Evolutionary conservation across 2,113 vertebrate species (phyloP).

Genomic region (Oreochromis niloticus): DNA sequence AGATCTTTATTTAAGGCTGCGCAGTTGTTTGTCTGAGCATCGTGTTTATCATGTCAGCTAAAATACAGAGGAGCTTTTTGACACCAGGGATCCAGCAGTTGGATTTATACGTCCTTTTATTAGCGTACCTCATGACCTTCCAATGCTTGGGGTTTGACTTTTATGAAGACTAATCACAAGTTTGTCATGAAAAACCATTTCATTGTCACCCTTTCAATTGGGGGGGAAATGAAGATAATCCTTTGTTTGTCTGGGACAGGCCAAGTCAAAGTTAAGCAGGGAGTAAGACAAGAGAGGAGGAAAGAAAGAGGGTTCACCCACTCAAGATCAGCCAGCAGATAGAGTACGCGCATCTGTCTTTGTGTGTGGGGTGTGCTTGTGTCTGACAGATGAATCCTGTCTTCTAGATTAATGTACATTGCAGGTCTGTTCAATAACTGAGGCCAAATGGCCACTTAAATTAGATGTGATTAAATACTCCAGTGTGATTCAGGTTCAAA

Average conservation of each 20-base stretch:
- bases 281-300: slow-evolving; percentile 19
- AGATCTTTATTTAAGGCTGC: neutral
- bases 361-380: neutral
- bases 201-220: slow-evolving; percentile 15
- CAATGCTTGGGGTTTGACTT: slow-evolving; percentile 28
- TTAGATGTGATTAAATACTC: slow-evolving; percentile 65
- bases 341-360: slow-evolving; percentile 12
- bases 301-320: neutral
- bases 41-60: neutral
- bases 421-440: slow-evolving; percentile 27
- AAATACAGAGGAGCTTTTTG: neutral
- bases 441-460: slow-evolving; percentile 55
- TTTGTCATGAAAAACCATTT: slow-evolving; percentile 23
- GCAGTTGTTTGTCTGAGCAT: neutral
- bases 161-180: slow-evolving; percentile 43
- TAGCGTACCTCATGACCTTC: slow-evolving; percentile 19
- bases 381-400: slow-evolving; percentile 40
- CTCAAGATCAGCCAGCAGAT: slow-evolving; percentile 25
- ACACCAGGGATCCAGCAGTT: neutral
- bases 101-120: slow-evolving; percentile 42
- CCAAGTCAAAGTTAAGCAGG: slow-evolving; percentile 29
- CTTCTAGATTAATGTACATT: slow-evolving; percentile 34
- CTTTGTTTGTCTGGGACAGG: slow-evolving; percentile 42
- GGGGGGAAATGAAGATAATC: slow-evolving; percentile 43
- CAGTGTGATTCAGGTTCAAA: slow-evolving; percentile 52